phyloP scores from a whole-genome alignment of 2,797 vertebrate species.

The Poeciliopsis paucimaculata region DNA sequence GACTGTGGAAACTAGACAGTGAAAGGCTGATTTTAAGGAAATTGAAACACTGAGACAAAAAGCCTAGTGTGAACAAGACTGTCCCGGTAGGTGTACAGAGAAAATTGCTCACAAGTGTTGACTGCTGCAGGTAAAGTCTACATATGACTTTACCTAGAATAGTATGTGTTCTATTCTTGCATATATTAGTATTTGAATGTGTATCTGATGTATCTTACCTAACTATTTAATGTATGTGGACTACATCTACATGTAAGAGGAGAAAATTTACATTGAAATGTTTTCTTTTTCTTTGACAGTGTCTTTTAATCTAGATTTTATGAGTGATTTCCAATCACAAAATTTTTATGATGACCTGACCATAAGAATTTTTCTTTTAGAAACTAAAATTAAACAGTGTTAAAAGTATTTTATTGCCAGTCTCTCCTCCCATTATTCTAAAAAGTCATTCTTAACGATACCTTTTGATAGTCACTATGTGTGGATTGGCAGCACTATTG shows the following conservation, averaged over 20 bases:
- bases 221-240: constrained; percentile 65
- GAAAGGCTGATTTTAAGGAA: constrained; percentile 70
- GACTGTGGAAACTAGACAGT: constrained; percentile 62
- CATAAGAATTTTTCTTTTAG: neutral
- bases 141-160: neutral
- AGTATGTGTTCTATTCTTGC: constrained; percentile 19
- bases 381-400: neutral
- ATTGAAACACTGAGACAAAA: constrained; percentile 73
- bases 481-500: neutral
- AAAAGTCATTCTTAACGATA: neutral
- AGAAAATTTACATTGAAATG: neutral
- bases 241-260: constrained; percentile 27
- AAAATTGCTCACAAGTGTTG: constrained; percentile 59
- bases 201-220: constrained; percentile 43
- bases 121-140: constrained; percentile 21
- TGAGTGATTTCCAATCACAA: neutral
- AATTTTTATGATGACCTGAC: neutral
- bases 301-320: neutral
- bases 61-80: constrained; percentile 69
- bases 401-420: neutral
- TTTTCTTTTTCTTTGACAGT: neutral
- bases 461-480: neutral
- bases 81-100: constrained; percentile 66
- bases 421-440: neutral
- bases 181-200: constrained; percentile 23